phyloP scores from a whole-genome alignment of 2,888 invertebrate species.

The Euzophera pinguis region DNA sequence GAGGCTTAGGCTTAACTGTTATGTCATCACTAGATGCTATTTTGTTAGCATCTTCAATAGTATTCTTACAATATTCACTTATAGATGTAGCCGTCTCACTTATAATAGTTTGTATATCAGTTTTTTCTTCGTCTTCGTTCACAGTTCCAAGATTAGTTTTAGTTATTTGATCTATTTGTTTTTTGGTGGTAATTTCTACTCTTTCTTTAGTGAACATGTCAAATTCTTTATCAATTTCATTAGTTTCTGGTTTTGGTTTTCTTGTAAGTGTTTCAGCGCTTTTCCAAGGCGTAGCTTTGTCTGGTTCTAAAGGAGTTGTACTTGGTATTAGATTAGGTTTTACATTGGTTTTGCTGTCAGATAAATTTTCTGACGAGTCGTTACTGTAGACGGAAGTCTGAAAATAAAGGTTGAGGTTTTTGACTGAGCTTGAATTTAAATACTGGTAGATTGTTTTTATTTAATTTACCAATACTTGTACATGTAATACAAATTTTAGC shows the following conservation, averaged over 20 bases:
- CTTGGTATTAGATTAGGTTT: constrained; percentile 40
- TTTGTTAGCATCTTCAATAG: constrained; percentile 21
- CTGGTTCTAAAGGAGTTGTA: constrained; percentile 61
- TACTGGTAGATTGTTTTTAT: no score
- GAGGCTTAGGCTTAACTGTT: background rate
- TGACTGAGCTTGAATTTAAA: no score
- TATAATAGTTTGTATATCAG: constrained; percentile 43
- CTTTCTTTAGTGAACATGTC: constrained; percentile 70
- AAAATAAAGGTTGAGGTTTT: constrained; percentile 23
- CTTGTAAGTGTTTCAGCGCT: constrained; percentile 45
- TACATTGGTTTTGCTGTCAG: constrained; percentile 34
- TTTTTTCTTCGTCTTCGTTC: constrained; percentile 61
- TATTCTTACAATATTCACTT: constrained; percentile 38
- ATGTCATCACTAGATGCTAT: background rate
- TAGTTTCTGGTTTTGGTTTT: constrained; percentile 29
- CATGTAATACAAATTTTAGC: no score
- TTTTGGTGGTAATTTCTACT: constrained; percentile 45
- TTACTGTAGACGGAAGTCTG: constrained; percentile 63
- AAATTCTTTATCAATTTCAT: constrained; percentile 68
- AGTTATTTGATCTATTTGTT: constrained; percentile 18
- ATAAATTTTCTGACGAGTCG: constrained; percentile 53
- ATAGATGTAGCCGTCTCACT: constrained; percentile 52
- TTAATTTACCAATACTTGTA: no score
- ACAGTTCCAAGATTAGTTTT: constrained; percentile 64
- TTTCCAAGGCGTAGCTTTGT: constrained; percentile 47